A percentile compares a stretch with the other conserved stretches of the same genome.
phyloP scores from a whole-genome alignment of 2,797 vertebrate genomes.

The Setipinna tenuifilis region DNA sequence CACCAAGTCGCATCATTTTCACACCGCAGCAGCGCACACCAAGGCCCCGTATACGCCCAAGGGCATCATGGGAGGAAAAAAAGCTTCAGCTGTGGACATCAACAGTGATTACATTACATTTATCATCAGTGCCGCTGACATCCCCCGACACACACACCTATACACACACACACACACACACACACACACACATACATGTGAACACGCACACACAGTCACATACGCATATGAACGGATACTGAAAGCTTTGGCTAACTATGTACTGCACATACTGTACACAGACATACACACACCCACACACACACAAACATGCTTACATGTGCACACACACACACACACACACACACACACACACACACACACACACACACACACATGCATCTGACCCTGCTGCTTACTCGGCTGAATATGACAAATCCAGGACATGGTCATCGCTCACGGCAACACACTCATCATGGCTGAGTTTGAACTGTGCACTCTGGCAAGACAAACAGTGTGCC shows the following conservation, averaged over 20 bases:
- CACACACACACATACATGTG: no score
- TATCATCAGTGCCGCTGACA: conserved; percentile 3
- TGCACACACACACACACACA: not conserved
- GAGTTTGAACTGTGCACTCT: conserved; percentile 9
- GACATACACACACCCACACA: not conserved
- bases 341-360: no score
- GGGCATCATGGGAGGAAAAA: not conserved
- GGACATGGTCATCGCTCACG: conserved; percentile 9
- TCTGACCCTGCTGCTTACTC: conserved; percentile 5
- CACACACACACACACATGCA: no score
- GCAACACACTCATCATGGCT: conserved; percentile 3
- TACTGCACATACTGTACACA: no score
- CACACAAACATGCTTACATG: not conserved
- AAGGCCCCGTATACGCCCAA: not conserved
- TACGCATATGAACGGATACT: not conserved
- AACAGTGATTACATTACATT: not conserved
- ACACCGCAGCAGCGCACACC: not conserved
- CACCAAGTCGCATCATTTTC: not conserved
- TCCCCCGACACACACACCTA: no score
- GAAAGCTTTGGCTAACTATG: no score
- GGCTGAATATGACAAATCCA: conserved; percentile 18
- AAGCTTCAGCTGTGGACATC: not conserved
- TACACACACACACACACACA: no score
- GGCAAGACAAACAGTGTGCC: not conserved
- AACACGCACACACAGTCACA: no score